phyloP scores from a whole-genome alignment of 30 jellyfish, hydroid and myxozoan species.

The Haliclystus octoradiatus region DNA sequence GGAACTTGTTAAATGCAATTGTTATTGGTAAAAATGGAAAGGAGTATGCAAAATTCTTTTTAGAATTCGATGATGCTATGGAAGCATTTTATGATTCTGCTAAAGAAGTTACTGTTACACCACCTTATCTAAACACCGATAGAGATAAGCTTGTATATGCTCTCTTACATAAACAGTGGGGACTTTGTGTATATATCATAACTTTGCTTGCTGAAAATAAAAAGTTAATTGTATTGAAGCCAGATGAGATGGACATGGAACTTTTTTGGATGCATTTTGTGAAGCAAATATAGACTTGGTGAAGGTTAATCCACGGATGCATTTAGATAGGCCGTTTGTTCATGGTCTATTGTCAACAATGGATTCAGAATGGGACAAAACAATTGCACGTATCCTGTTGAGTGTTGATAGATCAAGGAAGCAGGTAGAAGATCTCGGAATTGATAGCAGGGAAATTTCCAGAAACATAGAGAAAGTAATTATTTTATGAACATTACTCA shows the following conservation, averaged over 20 bases:
- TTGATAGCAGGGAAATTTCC: conserved; percentile 1
- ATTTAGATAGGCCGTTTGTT: no score
- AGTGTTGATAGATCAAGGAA: conserved; percentile 15
- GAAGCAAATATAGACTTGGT: no score
- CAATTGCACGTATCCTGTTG: conserved; percentile 9
- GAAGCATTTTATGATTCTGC: no score
- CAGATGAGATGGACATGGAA: conserved; percentile 9
- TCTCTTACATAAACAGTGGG: conserved; percentile 4
- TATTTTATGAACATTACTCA: no score
- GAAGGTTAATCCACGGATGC: no score
- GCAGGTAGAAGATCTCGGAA: conserved; percentile 15
- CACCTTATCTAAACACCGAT: conserved; percentile 18
- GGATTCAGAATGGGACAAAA: conserved; percentile 21
- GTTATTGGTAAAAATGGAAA: background rate
- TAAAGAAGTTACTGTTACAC: background rate
- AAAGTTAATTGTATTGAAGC: conserved; percentile 3
- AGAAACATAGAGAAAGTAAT: conserved; percentile 7
- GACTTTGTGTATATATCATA: background rate
- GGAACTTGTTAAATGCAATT: conserved; percentile 8
- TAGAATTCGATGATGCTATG: conserved; percentile 15
- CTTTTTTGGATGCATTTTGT: no score
- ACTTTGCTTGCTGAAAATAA: background rate
- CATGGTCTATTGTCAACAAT: no score
- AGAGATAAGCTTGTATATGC: conserved; percentile 9
- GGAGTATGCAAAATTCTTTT: conserved; percentile 7